Percentiles rank a stretch among this genome's conserved stretches.
Conservation (phyloP, 1,140 invertebrate genomes). For the Trichonephila clavata region DNA sequence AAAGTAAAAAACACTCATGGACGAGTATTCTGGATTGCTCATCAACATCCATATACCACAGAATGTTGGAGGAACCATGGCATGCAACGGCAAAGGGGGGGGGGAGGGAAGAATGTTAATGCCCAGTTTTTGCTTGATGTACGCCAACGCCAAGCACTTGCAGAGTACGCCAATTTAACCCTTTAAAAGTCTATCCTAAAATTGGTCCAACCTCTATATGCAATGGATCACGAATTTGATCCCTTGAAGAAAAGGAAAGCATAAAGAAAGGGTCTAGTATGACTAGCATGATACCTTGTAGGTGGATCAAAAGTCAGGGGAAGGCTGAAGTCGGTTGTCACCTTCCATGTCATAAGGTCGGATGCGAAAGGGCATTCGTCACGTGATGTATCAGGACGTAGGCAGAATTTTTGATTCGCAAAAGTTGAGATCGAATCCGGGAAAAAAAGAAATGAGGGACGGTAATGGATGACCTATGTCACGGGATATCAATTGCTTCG, state of each 20-base stretch:
- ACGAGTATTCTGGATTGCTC: constrained; percentile 47
- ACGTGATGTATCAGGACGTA: constrained; percentile 24
- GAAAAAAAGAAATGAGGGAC: constrained; percentile 35
- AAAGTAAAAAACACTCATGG: constrained; percentile 19
- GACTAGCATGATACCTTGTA: constrained; percentile 52
- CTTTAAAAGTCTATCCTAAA: constrained; percentile 60
- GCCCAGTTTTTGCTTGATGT: neutral
- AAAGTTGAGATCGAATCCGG: constrained; percentile 57
- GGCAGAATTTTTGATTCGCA: constrained; percentile 67
- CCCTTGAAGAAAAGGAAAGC: constrained; percentile 33
- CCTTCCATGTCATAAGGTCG: constrained; percentile 71
- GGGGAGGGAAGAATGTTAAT: constrained; percentile 49
- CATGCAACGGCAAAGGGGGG: neutral
- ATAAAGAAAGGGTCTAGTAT: neutral
- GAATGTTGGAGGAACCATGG: neutral
- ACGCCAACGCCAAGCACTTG: neutral
- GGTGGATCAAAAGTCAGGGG: constrained; percentile 50
- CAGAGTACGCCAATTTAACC: constrained; percentile 43
- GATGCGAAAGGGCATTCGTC: constrained; percentile 45
- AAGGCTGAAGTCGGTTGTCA: constrained; percentile 60
- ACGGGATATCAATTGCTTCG: constrained; percentile 62
- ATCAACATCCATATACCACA: constrained; percentile 70
- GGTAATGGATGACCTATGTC: constrained; percentile 64
- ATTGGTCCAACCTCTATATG: constrained; percentile 66
- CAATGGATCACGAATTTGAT: constrained; percentile 68